Evolutionary conservation across 2,797 vertebrate species (phyloP).

Genomic region (Galago senegalensis): DNA sequence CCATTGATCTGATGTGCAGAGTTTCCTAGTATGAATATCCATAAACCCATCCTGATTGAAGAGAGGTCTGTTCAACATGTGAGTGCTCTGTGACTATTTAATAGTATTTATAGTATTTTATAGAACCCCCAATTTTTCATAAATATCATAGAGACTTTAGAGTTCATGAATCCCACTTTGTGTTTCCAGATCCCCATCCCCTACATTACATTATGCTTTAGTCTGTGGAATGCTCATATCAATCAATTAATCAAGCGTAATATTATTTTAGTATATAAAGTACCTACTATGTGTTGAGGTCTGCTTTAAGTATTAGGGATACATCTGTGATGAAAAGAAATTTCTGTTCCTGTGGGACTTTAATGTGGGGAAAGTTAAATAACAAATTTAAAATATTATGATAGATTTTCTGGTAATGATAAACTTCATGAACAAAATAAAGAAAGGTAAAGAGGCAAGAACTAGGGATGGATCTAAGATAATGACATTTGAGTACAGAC

Average conservation of each 20-base stretch:
- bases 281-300: neutral
- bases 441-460: neutral
- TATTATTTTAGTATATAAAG: neutral
- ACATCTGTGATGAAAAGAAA: neutral
- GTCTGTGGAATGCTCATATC: neutral
- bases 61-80: neutral
- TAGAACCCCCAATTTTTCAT: neutral
- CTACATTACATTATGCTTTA: neutral
- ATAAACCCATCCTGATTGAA: slow-evolving; percentile 29
- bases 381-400: neutral
- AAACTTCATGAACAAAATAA: neutral
- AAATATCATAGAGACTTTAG: neutral
- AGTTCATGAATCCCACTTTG: neutral
- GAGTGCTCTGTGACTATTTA: neutral
- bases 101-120: neutral
- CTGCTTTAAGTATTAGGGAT: neutral
- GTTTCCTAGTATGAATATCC: neutral
- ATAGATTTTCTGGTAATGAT: neutral
- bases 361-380: neutral
- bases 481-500: neutral
- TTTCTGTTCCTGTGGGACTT: neutral
- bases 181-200: neutral
- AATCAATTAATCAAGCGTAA: neutral
- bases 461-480: neutral
- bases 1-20: slow-evolving; percentile 1